These are phyloP conservation scores for Bicyclus anynana DNA, from an alignment of 1,140 invertebrate species.

Conservation along the genomic window DNA sequence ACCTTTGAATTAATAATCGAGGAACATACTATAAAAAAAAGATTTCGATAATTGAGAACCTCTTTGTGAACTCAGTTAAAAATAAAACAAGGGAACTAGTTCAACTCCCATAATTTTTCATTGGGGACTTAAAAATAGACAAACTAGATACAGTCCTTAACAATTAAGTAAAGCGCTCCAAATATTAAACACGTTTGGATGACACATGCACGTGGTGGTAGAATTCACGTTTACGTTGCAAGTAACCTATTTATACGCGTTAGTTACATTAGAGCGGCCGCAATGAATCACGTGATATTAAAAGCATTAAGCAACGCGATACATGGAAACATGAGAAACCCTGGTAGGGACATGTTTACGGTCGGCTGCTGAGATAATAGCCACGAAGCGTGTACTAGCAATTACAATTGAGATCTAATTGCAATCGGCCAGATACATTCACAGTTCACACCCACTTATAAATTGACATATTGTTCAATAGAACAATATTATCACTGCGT, in stretches of 20 bases:
- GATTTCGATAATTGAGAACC: too few relatives aligned
- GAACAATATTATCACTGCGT: too few relatives aligned
- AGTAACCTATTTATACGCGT: slow-evolving; percentile 5
- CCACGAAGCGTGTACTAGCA: slow-evolving; percentile 14
- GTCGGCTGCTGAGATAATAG: slow-evolving; percentile 17
- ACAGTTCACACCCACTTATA: slow-evolving; percentile 23
- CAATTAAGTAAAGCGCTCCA: too few relatives aligned
- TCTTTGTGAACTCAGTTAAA: too few relatives aligned
- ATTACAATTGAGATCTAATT: slow-evolving; percentile 29
- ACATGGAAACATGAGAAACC: slow-evolving; percentile 18
- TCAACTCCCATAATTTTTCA: too few relatives aligned
- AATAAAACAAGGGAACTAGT: too few relatives aligned
- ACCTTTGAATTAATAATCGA: too few relatives aligned
- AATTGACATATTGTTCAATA: not conserved
- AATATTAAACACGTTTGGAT: not conserved
- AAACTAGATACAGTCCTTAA: too few relatives aligned
- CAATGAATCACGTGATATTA: slow-evolving; percentile 19
- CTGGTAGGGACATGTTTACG: slow-evolving; percentile 9
- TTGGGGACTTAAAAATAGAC: too few relatives aligned
- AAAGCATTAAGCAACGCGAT: slow-evolving; percentile 14
- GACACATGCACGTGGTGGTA: not conserved
- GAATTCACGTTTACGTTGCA: not conserved
- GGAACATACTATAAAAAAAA: too few relatives aligned
- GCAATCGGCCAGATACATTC: slow-evolving; percentile 27
- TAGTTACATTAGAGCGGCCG: slow-evolving; percentile 9